phyloP scores from a whole-genome alignment of 2,888 invertebrate species.

The Galerucella pusilla region DNA sequence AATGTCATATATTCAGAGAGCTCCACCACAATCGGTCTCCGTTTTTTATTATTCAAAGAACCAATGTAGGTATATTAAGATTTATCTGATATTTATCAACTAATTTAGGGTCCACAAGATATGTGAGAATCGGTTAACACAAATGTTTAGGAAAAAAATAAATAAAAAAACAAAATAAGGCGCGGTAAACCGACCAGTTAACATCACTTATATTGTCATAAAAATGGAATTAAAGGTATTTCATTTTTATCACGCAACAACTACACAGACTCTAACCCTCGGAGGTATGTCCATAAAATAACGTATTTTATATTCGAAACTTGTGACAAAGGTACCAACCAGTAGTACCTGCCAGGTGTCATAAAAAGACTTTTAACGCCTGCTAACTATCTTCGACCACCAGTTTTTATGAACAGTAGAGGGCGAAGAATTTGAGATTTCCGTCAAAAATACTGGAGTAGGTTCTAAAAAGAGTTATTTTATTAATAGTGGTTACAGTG shows the following conservation, averaged over 20 bases:
- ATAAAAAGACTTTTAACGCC: conserved; percentile 33
- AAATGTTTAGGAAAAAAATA: conserved; percentile 21
- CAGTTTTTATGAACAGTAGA: conserved; percentile 3
- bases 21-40: too few relatives aligned
- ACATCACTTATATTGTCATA: conserved; percentile 36
- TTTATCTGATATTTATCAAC: conserved; percentile 14
- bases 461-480: conserved; percentile 12
- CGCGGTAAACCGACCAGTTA: conserved; percentile 29
- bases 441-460: conserved; percentile 16
- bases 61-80: neutral
- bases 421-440: conserved; percentile 9
- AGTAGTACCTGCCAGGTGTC: conserved; percentile 29
- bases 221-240: conserved; percentile 33
- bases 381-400: conserved; percentile 25
- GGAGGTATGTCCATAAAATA: conserved; percentile 34
- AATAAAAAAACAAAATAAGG: conserved; percentile 13
- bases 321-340: conserved; percentile 24
- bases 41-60: neutral
- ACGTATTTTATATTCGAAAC: conserved; percentile 29
- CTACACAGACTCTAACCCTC: conserved; percentile 25
- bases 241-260: conserved; percentile 28
- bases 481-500: conserved; percentile 7
- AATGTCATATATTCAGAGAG: too few relatives aligned
- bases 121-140: conserved; percentile 13
- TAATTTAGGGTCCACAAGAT: conserved; percentile 5